Base-by-base conservation (phyloP, 2,888 invertebrate species). In the Drosophila peninsularis region DNA sequence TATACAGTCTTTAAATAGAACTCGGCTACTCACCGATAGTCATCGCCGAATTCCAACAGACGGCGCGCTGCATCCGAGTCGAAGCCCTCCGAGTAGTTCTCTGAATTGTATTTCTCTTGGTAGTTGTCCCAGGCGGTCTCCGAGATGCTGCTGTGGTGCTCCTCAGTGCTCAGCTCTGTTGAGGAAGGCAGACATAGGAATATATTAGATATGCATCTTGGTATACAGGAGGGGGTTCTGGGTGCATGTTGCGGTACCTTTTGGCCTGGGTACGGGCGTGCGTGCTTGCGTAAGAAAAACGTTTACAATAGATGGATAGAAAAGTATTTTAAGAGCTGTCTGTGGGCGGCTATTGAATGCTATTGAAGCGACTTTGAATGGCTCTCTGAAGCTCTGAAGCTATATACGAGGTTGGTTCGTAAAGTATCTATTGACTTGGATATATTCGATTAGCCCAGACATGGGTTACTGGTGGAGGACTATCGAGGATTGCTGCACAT, bases 61-160 rank as follows among this genome's bases (percentile, higher is more conserved):
- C 95, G 94, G 66, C 97, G 94, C 41, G 97, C 96, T 36, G 96
- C 96, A 92, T 97, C 97, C 2, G 97, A 96, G 91, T 98, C 97
- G 4, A 95, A 94, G 50, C 95, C 95, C 93, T 98, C 98, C 64
- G 97, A 97, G 92, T 97, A 97, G 30, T 96, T 95, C 91, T 98
- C 98, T 42, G 97, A 97, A 92, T 96, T 95, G 92, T 98, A 98
- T 92, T 97, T 97, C 92, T 97, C 97, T 96, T 97, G 98, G 94
- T 98, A 98, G 92, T 96, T 97, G 92, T 98, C 98, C 98, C 98
- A 98, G 52, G 97, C 97, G 87, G 97, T 96, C 92, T 98, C 98
- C 1, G 97, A 97, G 91, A 97, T 95, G 89, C 96, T 97, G 88
- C 95, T 95, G 54, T 92, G 91, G 80, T 96, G 95, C 90, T 95